Evolutionary conservation across 37 sponge, comb jelly and placozoan genomes (phyloP).

Genomic region (Agelas oroides): DNA sequence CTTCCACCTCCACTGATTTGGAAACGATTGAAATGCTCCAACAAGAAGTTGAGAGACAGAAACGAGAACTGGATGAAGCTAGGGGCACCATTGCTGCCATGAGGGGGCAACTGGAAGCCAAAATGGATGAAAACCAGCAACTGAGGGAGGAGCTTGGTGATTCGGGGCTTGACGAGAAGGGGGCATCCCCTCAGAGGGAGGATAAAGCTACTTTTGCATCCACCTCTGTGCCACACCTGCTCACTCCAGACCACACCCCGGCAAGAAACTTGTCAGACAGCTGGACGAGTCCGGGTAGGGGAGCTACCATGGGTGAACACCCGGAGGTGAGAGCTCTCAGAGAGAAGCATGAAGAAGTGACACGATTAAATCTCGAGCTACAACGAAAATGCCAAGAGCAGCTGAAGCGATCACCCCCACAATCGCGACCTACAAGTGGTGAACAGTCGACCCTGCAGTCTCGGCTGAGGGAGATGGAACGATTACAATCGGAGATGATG

Average conservation of each 20-base stretch:
- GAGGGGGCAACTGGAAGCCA: constrained; percentile 31
- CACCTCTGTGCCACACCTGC: constrained; percentile 57
- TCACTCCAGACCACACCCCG: not conserved
- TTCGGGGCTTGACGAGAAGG: not conserved
- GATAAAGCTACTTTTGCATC: constrained; percentile 4
- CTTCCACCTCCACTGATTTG: constrained; percentile 19
- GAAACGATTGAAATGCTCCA: not conserved
- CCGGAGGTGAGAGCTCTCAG: constrained; percentile 56
- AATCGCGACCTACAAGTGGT: constrained; percentile 2
- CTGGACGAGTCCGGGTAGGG: constrained; percentile 55
- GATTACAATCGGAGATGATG: constrained; percentile 22
- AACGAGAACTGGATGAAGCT: constrained; percentile 33
- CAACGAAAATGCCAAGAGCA: constrained; percentile 62
- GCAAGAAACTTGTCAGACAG: constrained; percentile 21
- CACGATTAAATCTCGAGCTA: constrained; percentile 63
- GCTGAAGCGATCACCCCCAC: constrained; percentile 29
- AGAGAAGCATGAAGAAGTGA: constrained; percentile 66
- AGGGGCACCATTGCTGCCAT: constrained; percentile 33
- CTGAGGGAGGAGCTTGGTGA: constrained; percentile 30
- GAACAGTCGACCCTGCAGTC: not conserved
- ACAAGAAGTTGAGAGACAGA: constrained; percentile 22
- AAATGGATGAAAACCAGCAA: constrained; percentile 26
- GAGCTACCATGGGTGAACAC: constrained; percentile 10
- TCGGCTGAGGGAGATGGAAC: constrained; percentile 27
- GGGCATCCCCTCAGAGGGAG: not conserved